Evolutionary conservation across 2,113 vertebrate species (phyloP), one percentile per base, ranked within the genome.

Genomic region (Fulmarus glacialis): DNA sequence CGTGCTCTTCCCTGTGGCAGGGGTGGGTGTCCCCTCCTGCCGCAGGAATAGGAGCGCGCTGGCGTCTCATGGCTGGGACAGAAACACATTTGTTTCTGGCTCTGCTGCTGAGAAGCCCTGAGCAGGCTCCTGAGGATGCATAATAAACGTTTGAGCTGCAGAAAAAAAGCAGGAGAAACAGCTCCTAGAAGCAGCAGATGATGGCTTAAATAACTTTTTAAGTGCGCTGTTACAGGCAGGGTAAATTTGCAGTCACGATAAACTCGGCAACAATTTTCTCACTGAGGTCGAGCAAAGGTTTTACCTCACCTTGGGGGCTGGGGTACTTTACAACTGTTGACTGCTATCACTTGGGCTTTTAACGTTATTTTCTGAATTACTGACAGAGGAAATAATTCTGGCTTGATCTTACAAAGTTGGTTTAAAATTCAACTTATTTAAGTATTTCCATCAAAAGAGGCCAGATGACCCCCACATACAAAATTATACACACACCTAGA

Each of bases 11-110:
- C 47, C 66, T 42, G 40, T 15, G 26, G n/a, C 45, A 78, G 21
- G n/a, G 6, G 21, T 19, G 45, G 22, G 38, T 12, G 27, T 18
- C 9, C 23, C 11, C 11, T 77, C 30, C 27, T 47, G 59, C 15
- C 0, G 0, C 17, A 73, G 52, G 11, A 72, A 47, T 8, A 34
- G 20, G 12, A 68, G 6, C 1, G 1, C 0, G 6, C 24, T 55
- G 45, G 27, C 3, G 3, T 68, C 47, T 56, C 4, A 1, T 30
- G 29, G 32, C 64, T 56, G 27, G 47, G 45, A 78, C 8, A 29
- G 27, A 53, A 82, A 66, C 0, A 0, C 1, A 0, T 14, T 60
- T 52, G 21, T 70, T 80, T 62, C 42, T 74, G 62, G 34, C 29
- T 47, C 18, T 17, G 70, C n/a, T 48, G 56, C 63, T 73, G 34